Evolutionary conservation across 2,888 invertebrate species (phyloP), one percentile per base, ranked within the genome.

Genomic region (Lamproptera curius): DNA sequence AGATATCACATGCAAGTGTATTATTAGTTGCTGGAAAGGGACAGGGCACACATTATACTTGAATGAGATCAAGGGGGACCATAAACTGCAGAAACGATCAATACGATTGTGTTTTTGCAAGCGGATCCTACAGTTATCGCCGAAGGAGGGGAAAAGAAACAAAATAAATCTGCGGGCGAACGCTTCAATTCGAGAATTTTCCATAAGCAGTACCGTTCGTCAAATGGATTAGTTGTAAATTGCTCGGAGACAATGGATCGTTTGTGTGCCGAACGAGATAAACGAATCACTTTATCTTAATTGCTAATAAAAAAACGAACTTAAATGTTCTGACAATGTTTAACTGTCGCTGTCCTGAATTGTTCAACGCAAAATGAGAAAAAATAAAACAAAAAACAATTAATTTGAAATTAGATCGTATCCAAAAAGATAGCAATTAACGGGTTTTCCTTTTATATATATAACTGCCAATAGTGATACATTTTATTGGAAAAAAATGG

Each of bases 51-150:
- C 13, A 36, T 20, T 33, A 28, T 39, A 40, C 35, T 28, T 40
- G 23, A 49, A 43, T 49, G 40, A 49, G 31, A 44, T 44, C 40
- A 49, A 44, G 36, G 44, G 49, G 49, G 49, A 20, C 33, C 33
- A 37, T 34, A 51, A 46, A 39, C 26, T 47, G 42, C 41, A 47
- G 40, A 14, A 23, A 35, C 49, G 49, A 49, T 49, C 49, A 44
- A 49, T 49, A 49, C 48, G 23, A 42, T 38, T 42, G 31, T 38
- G 23, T 49, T 49, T 44, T 44, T 49, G 49, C 44, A 44, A 44
- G 35, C 28, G 44, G 41, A 41, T 36, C 11, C 17, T 16, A 9
- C 6, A 8, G 16, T 35, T 35, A 43, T 15, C 9, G 26, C n/a
- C 9, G n/a, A 16, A n/a, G 28, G 10, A 31, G 10, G 14, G 13